Evolutionary conservation across 2,797 vertebrate genomes (phyloP).

Genomic region (Cercopithecus petaurista): DNA sequence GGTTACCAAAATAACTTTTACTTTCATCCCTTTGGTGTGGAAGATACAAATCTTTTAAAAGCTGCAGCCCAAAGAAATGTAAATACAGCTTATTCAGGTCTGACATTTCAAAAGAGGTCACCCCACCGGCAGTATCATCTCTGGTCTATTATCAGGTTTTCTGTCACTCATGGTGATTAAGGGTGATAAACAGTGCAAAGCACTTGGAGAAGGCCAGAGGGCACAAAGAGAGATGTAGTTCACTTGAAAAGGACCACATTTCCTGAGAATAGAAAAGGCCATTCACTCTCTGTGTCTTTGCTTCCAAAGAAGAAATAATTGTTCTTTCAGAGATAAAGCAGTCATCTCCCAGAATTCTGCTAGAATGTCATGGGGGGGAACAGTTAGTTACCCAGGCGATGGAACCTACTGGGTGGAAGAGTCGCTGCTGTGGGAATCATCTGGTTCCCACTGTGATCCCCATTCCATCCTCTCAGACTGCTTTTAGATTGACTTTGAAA

Average conservation of each 20-base stretch:
- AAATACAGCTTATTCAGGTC: constrained; percentile 84
- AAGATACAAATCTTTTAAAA: constrained; percentile 85
- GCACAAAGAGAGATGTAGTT: constrained; percentile 73
- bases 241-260: constrained; percentile 78
- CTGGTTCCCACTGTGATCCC: neutral
- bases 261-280: constrained; percentile 64
- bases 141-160: constrained; percentile 83
- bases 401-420: neutral
- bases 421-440: too few species aligned
- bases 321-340: neutral
- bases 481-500: neutral
- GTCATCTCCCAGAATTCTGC: neutral
- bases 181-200: constrained; percentile 83
- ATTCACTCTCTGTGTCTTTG: neutral
- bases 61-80: constrained; percentile 83
- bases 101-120: constrained; percentile 86
- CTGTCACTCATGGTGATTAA: constrained; percentile 86
- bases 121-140: constrained; percentile 76
- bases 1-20: constrained; percentile 82
- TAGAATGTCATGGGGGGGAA: neutral
- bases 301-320: constrained; percentile 33
- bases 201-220: constrained; percentile 76
- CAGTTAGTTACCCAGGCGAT: neutral
- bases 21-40: constrained; percentile 81
- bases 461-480: too few species aligned